Base-by-base conservation (phyloP, 1,140 invertebrate species). In the Formica exsecta region DNA sequence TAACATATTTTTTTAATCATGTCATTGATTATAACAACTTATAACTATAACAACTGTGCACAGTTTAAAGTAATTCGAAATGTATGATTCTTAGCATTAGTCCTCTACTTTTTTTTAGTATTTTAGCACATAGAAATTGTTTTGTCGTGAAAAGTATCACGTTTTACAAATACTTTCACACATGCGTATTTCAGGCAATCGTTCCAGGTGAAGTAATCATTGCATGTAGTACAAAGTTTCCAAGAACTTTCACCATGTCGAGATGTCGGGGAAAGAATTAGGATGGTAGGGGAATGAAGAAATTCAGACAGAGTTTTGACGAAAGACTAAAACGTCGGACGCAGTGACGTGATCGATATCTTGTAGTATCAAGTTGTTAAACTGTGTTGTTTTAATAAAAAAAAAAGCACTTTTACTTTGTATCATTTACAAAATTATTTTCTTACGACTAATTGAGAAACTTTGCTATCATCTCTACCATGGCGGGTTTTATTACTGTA, bases 231-330 rank as follows among this genome's bases (percentile, higher is more conserved):
- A 76, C 57, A 38, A 11, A 65, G 41, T n/a, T 11, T 64, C 32
- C 64, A n/a, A 32, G 62, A 66, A 90, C 89, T 90, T 90, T 90
- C 89, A 90, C 89, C 76, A 51, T 38, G 13, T 51, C n/a, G 6
- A 22, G 36, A 64, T 29, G 59, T 77, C 59, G n/a, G 6, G 7
- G 64, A 44, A 61, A 86, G 61, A 68, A 38, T n/a, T 19, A 36
- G 6, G 25, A 22, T 51, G 32, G 84, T 80, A 36, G 84, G 75
- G 75, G 61, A 29, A 65, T 3, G 36, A 65, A 64, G 48, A 65
- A 85, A 68, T 64, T 73, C 5, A 73, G 68, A 61, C n/a, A 6
- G 38, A 62, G 66, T 73, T 61, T 29, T 29, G 25, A 36, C 19
- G 25, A 16, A 22, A 19, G 32, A 38, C 41, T 25, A 48, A 54